Evolutionary conservation across 2,113 vertebrate species (phyloP), one percentile per base, ranked within the genome.

Genomic region (Oryzias melastigma): DNA sequence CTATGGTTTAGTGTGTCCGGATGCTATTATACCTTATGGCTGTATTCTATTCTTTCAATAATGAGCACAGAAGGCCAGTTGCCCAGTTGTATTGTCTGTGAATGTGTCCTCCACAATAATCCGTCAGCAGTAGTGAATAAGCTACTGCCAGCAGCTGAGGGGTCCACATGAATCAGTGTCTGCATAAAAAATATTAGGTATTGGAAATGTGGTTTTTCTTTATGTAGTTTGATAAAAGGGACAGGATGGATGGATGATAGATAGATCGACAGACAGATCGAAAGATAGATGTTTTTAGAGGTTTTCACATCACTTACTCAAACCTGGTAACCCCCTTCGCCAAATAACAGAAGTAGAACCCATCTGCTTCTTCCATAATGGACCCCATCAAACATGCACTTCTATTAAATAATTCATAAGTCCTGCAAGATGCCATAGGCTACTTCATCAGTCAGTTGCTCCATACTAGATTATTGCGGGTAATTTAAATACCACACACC

Each of bases 391-490:
- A 75, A 85, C 65, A 84, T 66, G 42, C 42, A 64, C 80, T 52
- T 73, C 41, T 53, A 41, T 68, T 90, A 55, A 88, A 90, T 88
- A 82, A 89, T 90, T 89, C 71, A 90, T 65, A 51, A 67, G 53
- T 61, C 52, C 72, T 62, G 74, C 76, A 75, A 78, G 81, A 74
- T 83, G 83, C 85, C 84, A 88, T 77, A 46, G 83, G 86, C 85
- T 75, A 80, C 78, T 68, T 83, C 80, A 85, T 87, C 83, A 87
- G 78, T 91, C 86, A 85, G 18, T 68, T 69, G 10, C 63, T 75
- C 60, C 49, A 53, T 66, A 66, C 54, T 70, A 57, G 71, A 84
- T 84, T 78, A 80, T 71, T 75, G 64, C 58, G 64, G 63, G 66
- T 70, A 83, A 78, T 76, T 84, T 81, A 81, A 84, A 83, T 86